phyloP scores from a whole-genome alignment of 2,888 invertebrate species.

The Drosophila pullipes region DNA sequence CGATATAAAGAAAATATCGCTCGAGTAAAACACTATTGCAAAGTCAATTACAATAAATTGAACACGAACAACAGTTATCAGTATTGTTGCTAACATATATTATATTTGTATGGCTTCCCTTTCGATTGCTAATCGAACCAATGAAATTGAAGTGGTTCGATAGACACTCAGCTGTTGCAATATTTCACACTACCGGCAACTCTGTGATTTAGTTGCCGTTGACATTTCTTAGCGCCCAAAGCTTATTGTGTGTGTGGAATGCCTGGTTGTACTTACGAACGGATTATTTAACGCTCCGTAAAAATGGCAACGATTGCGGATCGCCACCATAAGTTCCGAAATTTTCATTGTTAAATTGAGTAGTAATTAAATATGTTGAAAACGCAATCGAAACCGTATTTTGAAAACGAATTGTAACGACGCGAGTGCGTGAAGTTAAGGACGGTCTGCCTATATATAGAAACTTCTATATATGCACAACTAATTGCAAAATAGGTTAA shows the following conservation, averaged over 20 bases:
- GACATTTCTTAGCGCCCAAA: conserved; percentile 61
- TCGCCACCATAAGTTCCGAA: conserved; percentile 56
- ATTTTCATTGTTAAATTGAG: conserved; percentile 40
- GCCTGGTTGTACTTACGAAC: conserved; percentile 65
- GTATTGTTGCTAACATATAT: neutral
- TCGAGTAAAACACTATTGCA: neutral
- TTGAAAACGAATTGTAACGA: conserved; percentile 42
- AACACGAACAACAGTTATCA: neutral
- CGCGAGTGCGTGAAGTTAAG: conserved; percentile 59
- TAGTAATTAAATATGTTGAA: conserved; percentile 25
- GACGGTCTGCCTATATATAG: conserved; percentile 70
- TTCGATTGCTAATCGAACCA: conserved; percentile 12
- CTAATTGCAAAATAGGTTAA: conserved; percentile 75
- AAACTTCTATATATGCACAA: conserved; percentile 71
- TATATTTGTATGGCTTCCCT: neutral
- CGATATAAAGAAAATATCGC: neutral
- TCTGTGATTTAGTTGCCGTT: conserved; percentile 60
- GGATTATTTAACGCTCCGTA: conserved; percentile 83
- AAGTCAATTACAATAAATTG: neutral
- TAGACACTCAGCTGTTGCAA: conserved; percentile 27
- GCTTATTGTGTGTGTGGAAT: conserved; percentile 54
- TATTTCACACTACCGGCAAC: conserved; percentile 39
- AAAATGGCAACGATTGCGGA: conserved; percentile 73
- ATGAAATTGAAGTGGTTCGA: conserved; percentile 12
- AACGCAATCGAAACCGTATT: conserved; percentile 40